Evolutionary conservation across 2,888 invertebrate species (phyloP), one percentile per base, ranked within the genome.

Genomic region (Agrotis exclamationis): DNA sequence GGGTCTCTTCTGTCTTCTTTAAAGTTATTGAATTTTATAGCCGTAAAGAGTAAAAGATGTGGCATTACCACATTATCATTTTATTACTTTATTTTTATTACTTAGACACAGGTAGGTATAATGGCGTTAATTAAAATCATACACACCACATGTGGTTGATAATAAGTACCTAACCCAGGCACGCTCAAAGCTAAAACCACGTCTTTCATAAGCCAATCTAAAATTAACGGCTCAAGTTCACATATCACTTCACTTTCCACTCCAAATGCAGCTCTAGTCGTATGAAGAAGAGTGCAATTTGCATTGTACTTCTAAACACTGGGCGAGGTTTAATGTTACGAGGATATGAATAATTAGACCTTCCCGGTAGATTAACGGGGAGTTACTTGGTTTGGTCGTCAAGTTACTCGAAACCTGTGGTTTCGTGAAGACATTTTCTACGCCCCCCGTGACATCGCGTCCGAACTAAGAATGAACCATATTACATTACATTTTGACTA

Each of bases 181-280:
- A 44, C 28, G 14, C 20, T 50, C 48, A 50, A 20, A 2, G 16
- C 22, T 33, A 50, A 63, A 47, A 74, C 56, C 47, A 44, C 39
- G 24, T 24, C 3, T 57, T 51, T 60, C n/a, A 51, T 14, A 33
- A 48, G 16, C 48, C 54, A 72, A 59, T 72, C 24, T 66, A 62
- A 48, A 51, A 66, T 66, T 18, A 28, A 39, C n/a, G 16, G 28
- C 59, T 54, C 22, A 67, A 50, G 60, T 28, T 57, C 28, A 44
- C 51, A 48, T 47, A 39, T 44, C 28, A 57, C 48, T 39, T 14
- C 0, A 63, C 44, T 60, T 75, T 48, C 44, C 47, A 53, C 28
- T 53, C 44, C 13, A 76, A 58, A 58, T 28, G n/a, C 44, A 33
- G n/a, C 33, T n/a, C 9, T 75, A 75, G 39, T 24, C 70, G 7